Base-by-base conservation (phyloP, 2,113 vertebrate species). In the Oxygymnocypris stewartii region DNA sequence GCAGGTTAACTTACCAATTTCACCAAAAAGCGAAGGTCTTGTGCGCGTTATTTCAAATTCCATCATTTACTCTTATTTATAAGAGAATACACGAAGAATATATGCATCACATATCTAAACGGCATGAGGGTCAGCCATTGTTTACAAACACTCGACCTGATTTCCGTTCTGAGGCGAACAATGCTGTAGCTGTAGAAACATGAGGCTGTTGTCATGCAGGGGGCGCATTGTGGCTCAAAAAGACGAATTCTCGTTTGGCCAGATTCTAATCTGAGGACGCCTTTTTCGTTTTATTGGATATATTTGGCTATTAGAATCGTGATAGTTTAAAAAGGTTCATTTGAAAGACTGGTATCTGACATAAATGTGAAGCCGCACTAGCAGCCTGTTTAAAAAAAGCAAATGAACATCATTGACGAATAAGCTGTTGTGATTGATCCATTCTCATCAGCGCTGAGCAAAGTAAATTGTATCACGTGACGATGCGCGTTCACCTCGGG, bases 1-100 rank as follows among this genome's bases (percentile, higher is more conserved):
- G 59, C 67, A 25, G 40, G 25, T 44, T 7, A 18, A 81, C 89
- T 90, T 88, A 90, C 87, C 89, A 16, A 90, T 87, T 9, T 88
- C 84, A 49, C 87, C 85, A 42, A 86, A 90, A 10, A 90, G 80
- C 25, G 89, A 87, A 31, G 89, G 89, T 13, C 89, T 84, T 40
- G 87, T 71, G 67, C 86, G 87, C 65, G 78, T 88, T 82, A 87
- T 77, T 40, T 84, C 82, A 59, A 84, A 84, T 11, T 90, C 89
- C 89, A 90, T 90, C 6, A 63, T 44, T 51, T 83, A 20, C 54
- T 85, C 20, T 28, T 51, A 51, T 65, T 76, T 49, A 82, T 7
- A 28, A 3, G 35, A 20, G 31, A 75, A 79, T 54, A 35, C 61
- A n/a, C 6, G 20, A 6, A 35, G 7, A 7, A 49, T 44, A 25